A percentile compares a stretch with the other conserved stretches of the same genome.
These are phyloP conservation scores for Drosophila vallismaia DNA, from an alignment of 2,888 invertebrate species.

Conservation along the genomic window DNA sequence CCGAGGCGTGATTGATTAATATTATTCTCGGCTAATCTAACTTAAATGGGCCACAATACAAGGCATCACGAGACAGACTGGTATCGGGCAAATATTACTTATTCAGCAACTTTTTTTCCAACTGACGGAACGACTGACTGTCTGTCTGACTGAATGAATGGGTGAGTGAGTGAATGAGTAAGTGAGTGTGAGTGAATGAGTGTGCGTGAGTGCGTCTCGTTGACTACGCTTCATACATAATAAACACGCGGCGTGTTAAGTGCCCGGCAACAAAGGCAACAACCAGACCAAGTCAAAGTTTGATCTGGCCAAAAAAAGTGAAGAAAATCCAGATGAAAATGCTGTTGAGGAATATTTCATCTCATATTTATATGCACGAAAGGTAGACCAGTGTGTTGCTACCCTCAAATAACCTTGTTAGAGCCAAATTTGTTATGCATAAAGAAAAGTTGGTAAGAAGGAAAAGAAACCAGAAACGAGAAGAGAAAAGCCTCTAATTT, in stretches of 20 bases:
- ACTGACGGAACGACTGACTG: conserved; percentile 7
- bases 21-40: conserved; percentile 79
- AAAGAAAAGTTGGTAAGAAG: conserved; percentile 31
- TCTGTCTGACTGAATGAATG: not conserved
- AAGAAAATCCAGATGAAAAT: conserved; percentile 12
- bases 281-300: conserved; percentile 24
- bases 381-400: conserved; percentile 26
- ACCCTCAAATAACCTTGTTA: conserved; percentile 37
- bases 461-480: no score
- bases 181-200: conserved; percentile 13
- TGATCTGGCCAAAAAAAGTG: conserved; percentile 22
- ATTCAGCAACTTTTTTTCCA: conserved; percentile 67
- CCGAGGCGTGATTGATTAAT: conserved; percentile 78
- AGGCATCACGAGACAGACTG: conserved; percentile 24
- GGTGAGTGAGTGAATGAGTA: conserved; percentile 1
- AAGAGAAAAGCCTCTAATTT: conserved; percentile 43
- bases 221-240: conserved; percentile 75
- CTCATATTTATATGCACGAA: conserved; percentile 46
- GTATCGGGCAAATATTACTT: conserved; percentile 63
- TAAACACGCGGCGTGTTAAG: conserved; percentile 75
- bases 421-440: conserved; percentile 62
- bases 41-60: conserved; percentile 71
- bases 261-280: conserved; percentile 41
- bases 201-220: conserved; percentile 60
- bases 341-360: conserved; percentile 20